Evolutionary conservation across 2,113 vertebrate species (phyloP).

Genomic region (Cervus canadensis): DNA sequence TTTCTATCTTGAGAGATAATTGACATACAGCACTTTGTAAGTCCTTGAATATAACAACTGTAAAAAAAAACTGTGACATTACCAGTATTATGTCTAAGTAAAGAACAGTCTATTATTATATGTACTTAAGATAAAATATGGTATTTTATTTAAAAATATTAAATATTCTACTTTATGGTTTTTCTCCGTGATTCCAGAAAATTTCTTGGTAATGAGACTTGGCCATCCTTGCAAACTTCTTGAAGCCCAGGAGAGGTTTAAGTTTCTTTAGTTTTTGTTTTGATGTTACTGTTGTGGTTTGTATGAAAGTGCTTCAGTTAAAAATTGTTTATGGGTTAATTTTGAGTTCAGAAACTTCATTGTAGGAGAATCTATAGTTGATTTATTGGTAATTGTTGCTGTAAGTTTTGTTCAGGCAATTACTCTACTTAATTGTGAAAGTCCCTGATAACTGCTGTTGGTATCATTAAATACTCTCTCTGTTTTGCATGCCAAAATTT

Average conservation of each 20-base stretch:
- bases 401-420: slow-evolving; percentile 42
- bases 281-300: neutral
- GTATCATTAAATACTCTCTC: neutral
- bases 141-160: neutral
- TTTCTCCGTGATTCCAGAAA: neutral
- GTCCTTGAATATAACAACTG: neutral
- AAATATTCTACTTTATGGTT: neutral
- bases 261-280: neutral
- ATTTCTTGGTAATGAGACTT: neutral
- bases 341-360: slow-evolving; percentile 15
- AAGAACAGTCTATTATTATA: neutral
- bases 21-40: neutral
- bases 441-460: slow-evolving; percentile 13
- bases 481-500: slow-evolving; percentile 33
- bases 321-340: neutral
- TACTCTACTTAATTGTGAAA: slow-evolving; percentile 17
- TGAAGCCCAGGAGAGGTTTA: neutral
- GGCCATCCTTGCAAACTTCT: neutral
- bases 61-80: neutral
- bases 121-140: neutral
- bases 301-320: neutral
- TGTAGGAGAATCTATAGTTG: neutral
- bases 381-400: slow-evolving; percentile 29
- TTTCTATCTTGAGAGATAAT: neutral
- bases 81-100: neutral